Evolutionary conservation across 2,888 invertebrate species (phyloP).

Genomic region (Eledona agricola): DNA sequence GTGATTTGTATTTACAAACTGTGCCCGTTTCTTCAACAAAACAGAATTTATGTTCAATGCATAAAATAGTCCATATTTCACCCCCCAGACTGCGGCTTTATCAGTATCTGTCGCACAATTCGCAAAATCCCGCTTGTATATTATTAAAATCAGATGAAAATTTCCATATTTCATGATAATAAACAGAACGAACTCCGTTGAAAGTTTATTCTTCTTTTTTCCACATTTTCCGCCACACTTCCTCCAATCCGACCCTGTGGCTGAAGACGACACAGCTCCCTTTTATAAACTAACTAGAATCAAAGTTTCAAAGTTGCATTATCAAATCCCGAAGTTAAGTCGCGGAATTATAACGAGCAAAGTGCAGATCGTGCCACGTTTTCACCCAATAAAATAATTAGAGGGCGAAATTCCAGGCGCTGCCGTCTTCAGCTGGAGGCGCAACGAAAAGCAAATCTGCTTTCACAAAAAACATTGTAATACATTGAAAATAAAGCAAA

Average conservation of each 20-base stretch:
- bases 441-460: no score
- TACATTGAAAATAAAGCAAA: no score
- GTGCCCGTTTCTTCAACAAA: no score
- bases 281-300: constrained; percentile 35
- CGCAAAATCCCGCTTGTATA: constrained; percentile 16
- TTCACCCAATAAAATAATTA: constrained; percentile 41
- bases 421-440: constrained; percentile 6
- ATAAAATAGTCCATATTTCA: constrained; percentile 20
- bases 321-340: constrained; percentile 40
- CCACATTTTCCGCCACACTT: constrained; percentile 4
- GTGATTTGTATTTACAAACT: no score
- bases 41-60: constrained; percentile 13
- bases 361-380: constrained; percentile 41
- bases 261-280: constrained; percentile 11
- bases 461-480: no score
- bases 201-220: constrained; percentile 15
- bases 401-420: constrained; percentile 29
- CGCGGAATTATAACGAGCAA: constrained; percentile 40
- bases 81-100: constrained; percentile 14
- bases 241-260: constrained; percentile 4
- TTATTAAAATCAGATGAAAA: constrained; percentile 26
- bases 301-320: constrained; percentile 40
- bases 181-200: constrained; percentile 8
- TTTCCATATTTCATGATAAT: constrained; percentile 28
- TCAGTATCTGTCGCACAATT: constrained; percentile 12